These are phyloP conservation scores for Drosophila watanabei DNA, from an alignment of 1,140 invertebrate genomes.

Conservation along the genomic window DNA sequence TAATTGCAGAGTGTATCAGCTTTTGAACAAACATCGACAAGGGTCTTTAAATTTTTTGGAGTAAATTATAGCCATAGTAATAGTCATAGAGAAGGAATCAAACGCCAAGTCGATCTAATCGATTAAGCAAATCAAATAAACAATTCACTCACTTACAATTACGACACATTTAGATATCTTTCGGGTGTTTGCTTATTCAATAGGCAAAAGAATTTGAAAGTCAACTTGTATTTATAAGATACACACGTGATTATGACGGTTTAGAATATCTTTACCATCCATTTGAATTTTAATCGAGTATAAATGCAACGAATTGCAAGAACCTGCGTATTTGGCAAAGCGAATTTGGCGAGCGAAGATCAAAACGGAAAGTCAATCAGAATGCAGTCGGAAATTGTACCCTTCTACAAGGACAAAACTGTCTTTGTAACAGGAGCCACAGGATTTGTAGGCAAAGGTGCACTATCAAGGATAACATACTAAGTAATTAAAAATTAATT, in stretches of 20 bases:
- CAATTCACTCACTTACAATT: too few species aligned
- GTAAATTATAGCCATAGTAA: too few species aligned
- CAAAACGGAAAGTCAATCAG: not conserved
- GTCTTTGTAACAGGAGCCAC: slow-evolving; percentile 90
- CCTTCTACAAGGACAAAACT: slow-evolving; percentile 87
- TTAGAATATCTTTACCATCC: not conserved
- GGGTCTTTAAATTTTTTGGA: too few species aligned
- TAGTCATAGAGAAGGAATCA: too few species aligned
- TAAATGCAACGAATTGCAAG: slow-evolving; percentile 1
- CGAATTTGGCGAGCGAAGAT: not conserved
- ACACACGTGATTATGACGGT: not conserved
- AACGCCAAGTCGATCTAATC: too few species aligned
- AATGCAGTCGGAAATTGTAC: slow-evolving; percentile 82
- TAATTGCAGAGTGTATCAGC: too few species aligned
- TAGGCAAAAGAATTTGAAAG: too few species aligned
- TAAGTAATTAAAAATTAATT: not conserved
- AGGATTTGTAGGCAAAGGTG: slow-evolving; percentile 92
- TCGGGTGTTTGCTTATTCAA: too few species aligned
- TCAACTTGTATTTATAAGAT: too few species aligned
- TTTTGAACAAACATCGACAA: too few species aligned
- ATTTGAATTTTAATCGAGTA: not conserved
- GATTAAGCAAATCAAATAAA: too few species aligned
- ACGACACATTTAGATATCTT: too few species aligned
- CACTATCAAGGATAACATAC: not conserved
- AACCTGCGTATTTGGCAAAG: not conserved